phyloP scores from a whole-genome alignment of 2,113 vertebrate genomes.

The Ptychochromis oligacanthus region DNA sequence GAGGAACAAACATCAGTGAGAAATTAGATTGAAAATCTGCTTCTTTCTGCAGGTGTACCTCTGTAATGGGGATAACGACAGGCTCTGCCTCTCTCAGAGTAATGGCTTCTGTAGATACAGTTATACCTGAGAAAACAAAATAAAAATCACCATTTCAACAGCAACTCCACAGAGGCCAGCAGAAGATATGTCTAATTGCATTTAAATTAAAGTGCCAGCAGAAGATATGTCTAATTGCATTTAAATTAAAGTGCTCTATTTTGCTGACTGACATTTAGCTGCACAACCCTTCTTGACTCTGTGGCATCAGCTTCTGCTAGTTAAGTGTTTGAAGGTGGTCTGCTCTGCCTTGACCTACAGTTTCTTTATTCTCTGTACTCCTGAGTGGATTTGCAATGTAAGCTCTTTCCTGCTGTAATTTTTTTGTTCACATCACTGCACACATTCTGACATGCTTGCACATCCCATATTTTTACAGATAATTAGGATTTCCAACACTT shows the following conservation, averaged over 20 bases:
- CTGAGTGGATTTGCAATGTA: not conserved
- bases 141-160: not conserved
- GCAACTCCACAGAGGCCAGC: not conserved
- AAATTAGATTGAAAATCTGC: not conserved
- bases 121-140: slow-evolving; percentile 58
- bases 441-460: not conserved
- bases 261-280: not conserved
- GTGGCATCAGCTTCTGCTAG: not conserved
- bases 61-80: slow-evolving; percentile 59
- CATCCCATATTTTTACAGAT: not conserved
- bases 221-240: slow-evolving; percentile 43
- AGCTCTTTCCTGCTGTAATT: not conserved
- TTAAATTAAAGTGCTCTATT: slow-evolving; percentile 8
- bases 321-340: slow-evolving; percentile 4
- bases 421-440: not conserved
- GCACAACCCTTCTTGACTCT: slow-evolving; percentile 8
- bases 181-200: slow-evolving; percentile 41
- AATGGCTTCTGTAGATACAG: slow-evolving; percentile 78
- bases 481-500: not conserved
- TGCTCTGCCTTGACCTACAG: not conserved
- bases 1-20: not conserved
- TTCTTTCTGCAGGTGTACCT: slow-evolving; percentile 65
- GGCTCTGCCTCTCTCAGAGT: slow-evolving; percentile 81
- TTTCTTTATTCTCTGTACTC: not conserved
- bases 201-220: not conserved